phyloP scores from a whole-genome alignment of 2,797 vertebrate species.

The Phalloptychus januarius region DNA sequence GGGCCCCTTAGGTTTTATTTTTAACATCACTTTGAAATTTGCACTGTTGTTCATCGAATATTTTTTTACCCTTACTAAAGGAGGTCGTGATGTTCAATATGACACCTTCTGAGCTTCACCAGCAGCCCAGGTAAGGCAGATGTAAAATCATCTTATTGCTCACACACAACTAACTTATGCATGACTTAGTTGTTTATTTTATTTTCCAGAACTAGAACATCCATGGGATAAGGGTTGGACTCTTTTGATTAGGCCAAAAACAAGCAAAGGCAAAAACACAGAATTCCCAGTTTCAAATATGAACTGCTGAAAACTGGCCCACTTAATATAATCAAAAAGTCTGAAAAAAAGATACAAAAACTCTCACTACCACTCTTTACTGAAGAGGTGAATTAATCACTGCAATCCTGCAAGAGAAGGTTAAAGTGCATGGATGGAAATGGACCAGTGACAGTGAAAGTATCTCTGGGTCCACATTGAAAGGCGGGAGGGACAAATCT shows the following conservation, averaged over 20 bases:
- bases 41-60: not conserved
- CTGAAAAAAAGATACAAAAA: constrained; percentile 27
- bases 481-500: constrained; percentile 50
- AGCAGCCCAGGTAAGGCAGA: not conserved
- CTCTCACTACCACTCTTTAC: constrained; percentile 30
- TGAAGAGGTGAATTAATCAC: constrained; percentile 65
- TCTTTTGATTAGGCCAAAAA: not conserved
- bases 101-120: not conserved
- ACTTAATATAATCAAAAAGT: constrained; percentile 12
- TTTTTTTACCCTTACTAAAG: not conserved
- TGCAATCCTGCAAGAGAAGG: constrained; percentile 34
- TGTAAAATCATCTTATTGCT: not conserved
- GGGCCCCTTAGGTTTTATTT: not conserved
- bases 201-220: not conserved
- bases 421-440: constrained; percentile 62
- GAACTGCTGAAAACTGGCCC: constrained; percentile 39
- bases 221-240: not conserved
- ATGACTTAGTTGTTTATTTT: not conserved
- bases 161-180: not conserved
- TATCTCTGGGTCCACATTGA: constrained; percentile 52
- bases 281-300: constrained; percentile 20
- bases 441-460: constrained; percentile 60
- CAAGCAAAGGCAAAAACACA: not conserved
- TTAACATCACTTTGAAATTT: not conserved
- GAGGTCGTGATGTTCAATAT: not conserved